These are phyloP conservation scores for Cydia pomonella DNA, from an alignment of 1,140 invertebrate species.

Conservation along the genomic window DNA sequence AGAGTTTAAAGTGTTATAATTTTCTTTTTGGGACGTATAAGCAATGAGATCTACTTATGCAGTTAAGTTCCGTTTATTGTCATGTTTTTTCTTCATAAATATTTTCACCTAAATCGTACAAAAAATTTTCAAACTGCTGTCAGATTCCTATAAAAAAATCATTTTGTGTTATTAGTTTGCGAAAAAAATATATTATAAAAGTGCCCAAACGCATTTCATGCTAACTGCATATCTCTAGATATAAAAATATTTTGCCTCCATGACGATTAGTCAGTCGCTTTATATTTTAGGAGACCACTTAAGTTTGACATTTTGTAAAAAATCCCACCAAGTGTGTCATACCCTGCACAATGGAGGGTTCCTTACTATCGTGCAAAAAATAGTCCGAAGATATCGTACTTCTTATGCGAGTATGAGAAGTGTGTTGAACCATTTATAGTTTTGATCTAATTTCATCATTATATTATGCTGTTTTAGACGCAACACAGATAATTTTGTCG, in stretches of 20 bases:
- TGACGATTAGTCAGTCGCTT: not conserved
- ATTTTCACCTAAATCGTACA: too few species aligned
- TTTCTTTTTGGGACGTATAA: too few species aligned
- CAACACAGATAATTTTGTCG: too few species aligned
- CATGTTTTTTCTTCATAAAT: too few species aligned
- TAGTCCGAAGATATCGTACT: not conserved
- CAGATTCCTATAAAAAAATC: too few species aligned
- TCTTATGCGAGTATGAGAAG: not conserved
- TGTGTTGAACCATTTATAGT: not conserved
- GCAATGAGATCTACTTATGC: too few species aligned
- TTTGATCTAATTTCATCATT: not conserved
- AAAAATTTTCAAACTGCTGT: too few species aligned
- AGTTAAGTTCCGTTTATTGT: too few species aligned
- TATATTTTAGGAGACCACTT: constrained; percentile 3
- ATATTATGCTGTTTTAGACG: too few species aligned
- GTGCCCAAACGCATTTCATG: not conserved
- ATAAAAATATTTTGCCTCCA: not conserved
- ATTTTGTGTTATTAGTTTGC: too few species aligned
- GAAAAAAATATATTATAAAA: not conserved
- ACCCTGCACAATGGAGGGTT: not conserved
- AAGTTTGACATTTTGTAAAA: constrained; percentile 13
- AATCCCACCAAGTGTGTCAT: not conserved
- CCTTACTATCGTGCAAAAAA: not conserved
- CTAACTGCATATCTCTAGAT: not conserved
- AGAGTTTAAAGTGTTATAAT: too few species aligned